These are phyloP conservation scores for Nysson spinosus DNA, from an alignment of 2,888 invertebrate species.

Conservation along the genomic window DNA sequence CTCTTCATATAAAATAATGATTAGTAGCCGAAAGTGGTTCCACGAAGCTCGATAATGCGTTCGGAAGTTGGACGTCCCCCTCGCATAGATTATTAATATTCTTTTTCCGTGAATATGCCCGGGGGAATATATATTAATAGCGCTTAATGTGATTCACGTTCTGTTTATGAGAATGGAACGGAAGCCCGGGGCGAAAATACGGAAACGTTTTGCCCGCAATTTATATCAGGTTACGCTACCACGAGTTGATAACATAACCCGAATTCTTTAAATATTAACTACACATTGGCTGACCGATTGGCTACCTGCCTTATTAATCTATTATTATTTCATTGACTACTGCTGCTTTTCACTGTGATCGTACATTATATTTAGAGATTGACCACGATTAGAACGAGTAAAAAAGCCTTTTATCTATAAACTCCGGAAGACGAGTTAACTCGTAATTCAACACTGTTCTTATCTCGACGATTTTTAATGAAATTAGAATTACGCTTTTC, in stretches of 20 bases:
- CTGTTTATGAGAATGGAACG: not conserved
- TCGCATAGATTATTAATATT: not conserved
- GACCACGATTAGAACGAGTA: conserved; percentile 1
- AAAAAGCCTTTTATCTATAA: not conserved
- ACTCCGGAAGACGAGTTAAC: too few relatives aligned
- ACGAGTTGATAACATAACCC: conserved; percentile 4
- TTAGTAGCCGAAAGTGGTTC: too few relatives aligned
- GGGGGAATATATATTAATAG: not conserved
- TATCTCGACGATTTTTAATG: too few relatives aligned
- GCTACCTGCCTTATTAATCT: not conserved
- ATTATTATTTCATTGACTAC: conserved; percentile 20
- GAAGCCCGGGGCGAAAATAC: not conserved
- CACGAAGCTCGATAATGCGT: too few relatives aligned
- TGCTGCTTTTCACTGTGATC: conserved; percentile 13
- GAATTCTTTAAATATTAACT: conserved; percentile 33
- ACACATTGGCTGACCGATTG: not conserved
- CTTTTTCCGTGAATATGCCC: not conserved
- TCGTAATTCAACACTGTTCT: too few relatives aligned
- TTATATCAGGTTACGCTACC: conserved; percentile 18
- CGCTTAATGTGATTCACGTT: conserved; percentile 8
- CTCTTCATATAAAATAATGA: too few relatives aligned
- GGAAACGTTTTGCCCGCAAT: conserved; percentile 12
- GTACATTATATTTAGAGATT: conserved; percentile 10
- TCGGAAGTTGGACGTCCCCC: too few relatives aligned
- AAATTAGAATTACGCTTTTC: too few relatives aligned